A percentile compares a stretch with the other conserved stretches of the same genome.
Evolutionary conservation across 1,140 invertebrate species (phyloP).

Genomic region (Octopus bimaculoides): DNA sequence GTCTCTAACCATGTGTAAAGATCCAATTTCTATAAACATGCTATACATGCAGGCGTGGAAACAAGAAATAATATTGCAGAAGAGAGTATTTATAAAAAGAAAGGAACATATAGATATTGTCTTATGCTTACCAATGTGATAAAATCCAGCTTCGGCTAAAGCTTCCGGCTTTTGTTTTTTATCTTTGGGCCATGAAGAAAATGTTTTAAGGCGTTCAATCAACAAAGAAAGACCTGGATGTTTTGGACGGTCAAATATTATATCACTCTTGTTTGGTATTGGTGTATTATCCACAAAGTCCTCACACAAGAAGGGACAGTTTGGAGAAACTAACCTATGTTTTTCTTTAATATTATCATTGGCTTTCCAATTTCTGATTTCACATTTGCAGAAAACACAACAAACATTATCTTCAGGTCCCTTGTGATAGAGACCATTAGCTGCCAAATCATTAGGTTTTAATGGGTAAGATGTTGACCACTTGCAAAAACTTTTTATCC

Average conservation of each 20-base stretch:
- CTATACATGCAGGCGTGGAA: too few relatives aligned
- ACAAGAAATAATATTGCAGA: too few relatives aligned
- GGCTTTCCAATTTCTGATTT: constrained; percentile 70
- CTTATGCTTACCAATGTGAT: constrained; percentile 72
- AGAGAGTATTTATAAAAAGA: too few relatives aligned
- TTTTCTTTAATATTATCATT: constrained; percentile 73
- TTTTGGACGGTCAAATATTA: constrained; percentile 32
- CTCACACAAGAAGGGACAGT: constrained; percentile 73
- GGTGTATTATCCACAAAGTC: constrained; percentile 54
- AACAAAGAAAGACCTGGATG: constrained; percentile 58
- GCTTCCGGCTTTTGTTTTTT: constrained; percentile 70
- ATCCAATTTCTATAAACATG: too few relatives aligned
- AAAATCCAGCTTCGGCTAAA: constrained; percentile 85
- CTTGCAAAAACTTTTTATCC: constrained; percentile 66
- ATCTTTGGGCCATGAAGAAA: constrained; percentile 57
- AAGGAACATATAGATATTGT: too few relatives aligned
- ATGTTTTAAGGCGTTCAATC: constrained; percentile 70
- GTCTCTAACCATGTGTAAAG: too few relatives aligned
- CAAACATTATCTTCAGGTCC: constrained; percentile 66
- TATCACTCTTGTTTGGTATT: not conserved
- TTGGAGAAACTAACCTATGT: constrained; percentile 68
- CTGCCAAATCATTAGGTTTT: constrained; percentile 70
- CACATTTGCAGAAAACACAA: constrained; percentile 77
- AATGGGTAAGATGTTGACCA: constrained; percentile 72
- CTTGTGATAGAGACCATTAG: constrained; percentile 75